A percentile compares a stretch with the other conserved stretches of the same genome.
Evolutionary conservation across 2,888 invertebrate genomes (phyloP).

Genomic region (Linnaemya vulpina): DNA sequence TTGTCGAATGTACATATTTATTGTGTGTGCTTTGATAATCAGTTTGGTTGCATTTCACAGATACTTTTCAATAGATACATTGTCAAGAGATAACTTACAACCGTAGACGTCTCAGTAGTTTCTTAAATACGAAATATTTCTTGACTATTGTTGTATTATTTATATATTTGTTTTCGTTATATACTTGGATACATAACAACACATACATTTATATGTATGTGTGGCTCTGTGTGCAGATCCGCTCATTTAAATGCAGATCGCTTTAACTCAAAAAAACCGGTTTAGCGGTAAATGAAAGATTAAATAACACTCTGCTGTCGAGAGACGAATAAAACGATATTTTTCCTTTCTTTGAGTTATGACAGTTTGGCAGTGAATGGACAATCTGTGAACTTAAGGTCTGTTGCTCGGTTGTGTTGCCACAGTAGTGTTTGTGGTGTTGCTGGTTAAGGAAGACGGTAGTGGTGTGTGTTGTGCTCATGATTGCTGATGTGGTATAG

Average conservation of each 20-base stretch:
- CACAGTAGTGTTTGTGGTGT: slow-evolving; percentile 15
- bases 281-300: too few relatives aligned
- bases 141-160: slow-evolving; percentile 16
- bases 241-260: not conserved
- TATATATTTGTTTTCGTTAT: not conserved
- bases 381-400: slow-evolving; percentile 25
- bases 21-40: slow-evolving; percentile 15
- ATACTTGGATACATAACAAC: not conserved
- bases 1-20: not conserved
- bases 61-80: slow-evolving; percentile 38
- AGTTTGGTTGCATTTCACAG: slow-evolving; percentile 53
- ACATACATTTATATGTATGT: not conserved
- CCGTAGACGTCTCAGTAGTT: slow-evolving; percentile 34
- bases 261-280: not conserved
- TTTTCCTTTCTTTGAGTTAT: too few relatives aligned
- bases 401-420: slow-evolving; percentile 34
- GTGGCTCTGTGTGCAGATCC: not conserved
- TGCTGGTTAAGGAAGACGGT: slow-evolving; percentile 6
- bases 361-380: not conserved
- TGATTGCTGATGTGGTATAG: slow-evolving; percentile 63
- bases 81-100: slow-evolving; percentile 44
- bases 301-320: too few relatives aligned
- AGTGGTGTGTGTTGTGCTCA: slow-evolving; percentile 18
- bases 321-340: too few relatives aligned
- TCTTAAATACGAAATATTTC: slow-evolving; percentile 21